Percentiles rank a stretch among this genome's conserved stretches.
These are phyloP conservation scores for Aporophyla lueneburgensis DNA, from an alignment of 2,888 invertebrate genomes.

Conservation along the genomic window DNA sequence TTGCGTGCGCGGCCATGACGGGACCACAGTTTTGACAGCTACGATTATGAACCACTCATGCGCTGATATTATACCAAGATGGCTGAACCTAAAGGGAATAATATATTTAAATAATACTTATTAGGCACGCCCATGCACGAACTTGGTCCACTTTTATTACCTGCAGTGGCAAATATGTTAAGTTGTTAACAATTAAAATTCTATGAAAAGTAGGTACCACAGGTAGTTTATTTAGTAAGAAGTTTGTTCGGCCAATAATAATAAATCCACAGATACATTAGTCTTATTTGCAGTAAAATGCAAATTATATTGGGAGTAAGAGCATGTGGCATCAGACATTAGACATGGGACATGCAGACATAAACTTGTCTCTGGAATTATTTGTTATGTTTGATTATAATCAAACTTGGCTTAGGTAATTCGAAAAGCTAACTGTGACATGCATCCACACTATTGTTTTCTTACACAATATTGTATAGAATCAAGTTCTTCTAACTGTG, in stretches of 20 bases:
- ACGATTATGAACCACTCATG: slow-evolving; percentile 71
- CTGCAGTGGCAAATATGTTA: background rate
- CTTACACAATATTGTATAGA: no score
- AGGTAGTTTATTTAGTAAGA: background rate
- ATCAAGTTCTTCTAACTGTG: no score
- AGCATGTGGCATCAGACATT: slow-evolving; percentile 2
- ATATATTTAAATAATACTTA: slow-evolving; percentile 35
- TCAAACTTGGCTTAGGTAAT: background rate
- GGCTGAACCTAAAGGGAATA: slow-evolving; percentile 56
- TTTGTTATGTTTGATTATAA: slow-evolving; percentile 10
- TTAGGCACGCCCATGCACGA: slow-evolving; percentile 19
- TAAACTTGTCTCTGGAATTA: slow-evolving; percentile 14
- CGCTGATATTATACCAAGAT: slow-evolving; percentile 68
- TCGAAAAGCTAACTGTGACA: background rate
- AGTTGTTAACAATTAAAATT: background rate
- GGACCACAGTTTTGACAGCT: slow-evolving; percentile 75
- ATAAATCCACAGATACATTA: background rate
- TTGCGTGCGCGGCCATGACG: slow-evolving; percentile 71
- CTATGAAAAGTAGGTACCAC: background rate
- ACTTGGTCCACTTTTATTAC: background rate
- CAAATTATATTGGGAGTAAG: slow-evolving; percentile 5
- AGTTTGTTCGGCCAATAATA: background rate
- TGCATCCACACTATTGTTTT: background rate
- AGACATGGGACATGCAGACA: slow-evolving; percentile 9
- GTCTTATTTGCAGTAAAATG: background rate